Base-by-base conservation (phyloP, 2,113 vertebrate species). In the Oreocharis arfaki region DNA sequence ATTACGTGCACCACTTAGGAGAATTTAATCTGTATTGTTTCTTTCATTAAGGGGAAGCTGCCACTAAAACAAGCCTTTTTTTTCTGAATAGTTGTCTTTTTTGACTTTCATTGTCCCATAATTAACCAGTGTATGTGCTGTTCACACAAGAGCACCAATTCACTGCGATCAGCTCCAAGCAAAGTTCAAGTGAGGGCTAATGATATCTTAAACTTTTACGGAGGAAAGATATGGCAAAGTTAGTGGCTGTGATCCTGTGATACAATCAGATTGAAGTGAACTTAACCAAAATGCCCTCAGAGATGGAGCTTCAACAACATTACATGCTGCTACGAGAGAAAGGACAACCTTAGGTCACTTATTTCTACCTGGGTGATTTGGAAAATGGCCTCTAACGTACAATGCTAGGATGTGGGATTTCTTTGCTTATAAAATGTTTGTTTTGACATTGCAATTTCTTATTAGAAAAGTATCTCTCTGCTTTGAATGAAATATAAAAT, bases 131-230 rank as follows among this genome's bases (percentile, higher is more conserved):
- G 37, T 19, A 64, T 42, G 15, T 50, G 28, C 10, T 81, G 27
- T 64, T 87, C 56, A 78, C 73, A 83, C 41, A 67, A 21, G 39
- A 84, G 67, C 46, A 49, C n/a, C 53, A 59, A 73, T 33, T 90
- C 69, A 79, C 67, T 89, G 52, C 15, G 5, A 81, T 76, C 53
- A 91, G 50, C 39, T 92, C 52, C 55, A 89, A 90, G 73, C 22
- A 59, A 92, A 94, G 83, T 84, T 95, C 39, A 21, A 90, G 65
- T 41, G 18, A 27, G 64, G 73, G 73, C 68, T 95, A 96, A 96
- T 1, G 61, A 87, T 46, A 26, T 75, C 81, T 96, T 96, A 86
- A 90, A 91, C 28, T 70, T 96, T 90, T 86, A 93, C 69, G 13
- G 68, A 81, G 20, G 32, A 75, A 90, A 94, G 90, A 77, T 91